A percentile compares a stretch with the other conserved stretches of the same genome.
phyloP scores from a whole-genome alignment of 2,888 invertebrate species.

The Catocala nupta region DNA sequence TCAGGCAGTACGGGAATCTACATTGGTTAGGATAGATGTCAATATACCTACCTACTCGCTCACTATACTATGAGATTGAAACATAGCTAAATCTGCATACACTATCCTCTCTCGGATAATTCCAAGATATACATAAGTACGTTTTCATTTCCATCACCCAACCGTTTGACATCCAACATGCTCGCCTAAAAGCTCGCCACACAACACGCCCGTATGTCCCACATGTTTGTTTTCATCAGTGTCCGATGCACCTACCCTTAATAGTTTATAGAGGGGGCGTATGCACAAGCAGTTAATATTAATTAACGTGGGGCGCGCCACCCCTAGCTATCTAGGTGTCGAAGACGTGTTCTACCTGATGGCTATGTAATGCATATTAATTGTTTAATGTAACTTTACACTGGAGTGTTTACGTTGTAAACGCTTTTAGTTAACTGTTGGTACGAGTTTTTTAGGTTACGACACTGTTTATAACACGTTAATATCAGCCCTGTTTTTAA shows the following conservation, averaged over 20 bases:
- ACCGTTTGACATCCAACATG: conserved; percentile 10
- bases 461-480: no score
- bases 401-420: neutral
- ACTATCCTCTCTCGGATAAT: no score
- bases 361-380: conserved; percentile 54
- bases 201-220: conserved; percentile 55
- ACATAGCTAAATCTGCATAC: no score
- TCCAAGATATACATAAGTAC: no score
- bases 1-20: no score
- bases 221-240: conserved; percentile 76
- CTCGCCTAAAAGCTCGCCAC: conserved; percentile 21
- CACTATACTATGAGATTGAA: no score
- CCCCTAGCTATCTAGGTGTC: conserved; percentile 61
- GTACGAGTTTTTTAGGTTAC: no score
- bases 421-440: conserved; percentile 1
- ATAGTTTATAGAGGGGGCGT: conserved; percentile 76
- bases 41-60: no score
- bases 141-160: no score
- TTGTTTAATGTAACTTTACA: conserved; percentile 21
- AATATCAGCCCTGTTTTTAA: no score
- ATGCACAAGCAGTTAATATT: conserved; percentile 65
- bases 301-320: conserved; percentile 59
- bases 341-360: conserved; percentile 46
- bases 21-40: no score
- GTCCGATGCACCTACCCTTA: conserved; percentile 74